Evolutionary conservation across 2,888 invertebrate species (phyloP).

Genomic region (Gandaritis pyraliata): DNA sequence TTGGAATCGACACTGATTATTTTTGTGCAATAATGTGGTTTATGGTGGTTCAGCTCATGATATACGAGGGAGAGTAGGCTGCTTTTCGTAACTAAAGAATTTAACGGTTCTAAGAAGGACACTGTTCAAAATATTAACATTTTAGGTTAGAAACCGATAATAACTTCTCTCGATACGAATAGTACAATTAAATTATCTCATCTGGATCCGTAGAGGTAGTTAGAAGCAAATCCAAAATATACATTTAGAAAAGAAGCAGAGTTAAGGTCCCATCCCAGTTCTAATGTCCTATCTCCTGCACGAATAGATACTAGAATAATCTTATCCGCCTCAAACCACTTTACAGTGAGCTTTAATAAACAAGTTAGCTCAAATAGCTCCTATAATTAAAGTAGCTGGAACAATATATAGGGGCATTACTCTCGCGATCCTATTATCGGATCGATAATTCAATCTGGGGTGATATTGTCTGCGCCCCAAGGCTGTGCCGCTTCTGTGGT

Average conservation of each 20-base stretch:
- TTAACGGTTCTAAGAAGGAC: not conserved
- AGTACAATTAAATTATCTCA: too few relatives aligned
- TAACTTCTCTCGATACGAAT: too few relatives aligned
- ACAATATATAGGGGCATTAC: conserved; percentile 69
- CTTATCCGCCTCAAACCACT: conserved; percentile 31
- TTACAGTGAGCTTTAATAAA: conserved; percentile 49
- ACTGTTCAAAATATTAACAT: not conserved
- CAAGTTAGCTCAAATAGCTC: conserved; percentile 52
- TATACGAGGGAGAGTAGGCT: not conserved
- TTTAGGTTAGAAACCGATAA: too few relatives aligned
- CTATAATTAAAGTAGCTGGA: conserved; percentile 66
- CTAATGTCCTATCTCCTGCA: not conserved
- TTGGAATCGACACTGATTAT: conserved; percentile 46
- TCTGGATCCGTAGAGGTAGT: too few relatives aligned
- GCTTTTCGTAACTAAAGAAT: not conserved
- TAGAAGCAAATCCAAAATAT: too few relatives aligned
- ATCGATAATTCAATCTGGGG: conserved; percentile 76
- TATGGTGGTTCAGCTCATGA: conserved; percentile 24
- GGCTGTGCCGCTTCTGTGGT: conserved; percentile 63
- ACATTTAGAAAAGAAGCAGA: too few relatives aligned
- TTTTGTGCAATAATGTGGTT: conserved; percentile 38
- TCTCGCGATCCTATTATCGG: conserved; percentile 73
- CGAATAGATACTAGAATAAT: conserved; percentile 14
- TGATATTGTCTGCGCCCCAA: conserved; percentile 68
- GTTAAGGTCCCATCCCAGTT: too few relatives aligned